Base-by-base conservation (phyloP, 2,888 invertebrate species). In the Chaetogeoica ovagalla region DNA sequence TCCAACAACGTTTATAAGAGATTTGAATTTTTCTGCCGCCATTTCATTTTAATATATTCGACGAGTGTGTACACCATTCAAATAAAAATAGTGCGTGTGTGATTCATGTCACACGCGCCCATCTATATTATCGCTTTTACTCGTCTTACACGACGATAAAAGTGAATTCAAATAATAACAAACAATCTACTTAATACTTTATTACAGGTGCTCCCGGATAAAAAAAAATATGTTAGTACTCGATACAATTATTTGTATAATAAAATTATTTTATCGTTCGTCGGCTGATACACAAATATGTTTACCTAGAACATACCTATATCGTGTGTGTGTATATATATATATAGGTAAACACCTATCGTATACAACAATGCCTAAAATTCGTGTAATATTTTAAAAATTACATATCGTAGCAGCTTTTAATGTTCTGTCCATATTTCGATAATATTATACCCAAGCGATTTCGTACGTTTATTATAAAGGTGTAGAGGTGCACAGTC, bases 91-190 rank as follows among this genome's bases (percentile, higher is more conserved):
- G 62, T 65, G 7, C n/a, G 4, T 17, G 7, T n/a, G 15, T 59
- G 71, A 59, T 70, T 70, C 37, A 65, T 74, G 30, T 7, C 7
- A 39, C 21, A 65, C 63, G 43, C 21, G 43, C 19, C 19, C 43
- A 43, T 30, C 30, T 30, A 30, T 30, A 30, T 30, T 30, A 30
- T 23, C 23, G 17, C 2, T 48, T 74, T 55, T 23, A 60, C 72
- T 60, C 59, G 66, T 60, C 43, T 59, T 66, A 43, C 57, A 57
- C 21, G 7, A 65, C 21, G 65, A 55, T 74, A 65, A 57, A 30
- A 73, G 11, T 39, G 21, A 65, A 73, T 63, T 71, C 30, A n/a
- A 39, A 71, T 71, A 39, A 71, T 57, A 30, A 30, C 30, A 71
- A 71, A 71, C 57, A 71, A 71, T 7, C 17, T 39, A 59, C 39